Base-by-base conservation (phyloP, 2,113 vertebrate species). In the Nannobrachium achirus region DNA sequence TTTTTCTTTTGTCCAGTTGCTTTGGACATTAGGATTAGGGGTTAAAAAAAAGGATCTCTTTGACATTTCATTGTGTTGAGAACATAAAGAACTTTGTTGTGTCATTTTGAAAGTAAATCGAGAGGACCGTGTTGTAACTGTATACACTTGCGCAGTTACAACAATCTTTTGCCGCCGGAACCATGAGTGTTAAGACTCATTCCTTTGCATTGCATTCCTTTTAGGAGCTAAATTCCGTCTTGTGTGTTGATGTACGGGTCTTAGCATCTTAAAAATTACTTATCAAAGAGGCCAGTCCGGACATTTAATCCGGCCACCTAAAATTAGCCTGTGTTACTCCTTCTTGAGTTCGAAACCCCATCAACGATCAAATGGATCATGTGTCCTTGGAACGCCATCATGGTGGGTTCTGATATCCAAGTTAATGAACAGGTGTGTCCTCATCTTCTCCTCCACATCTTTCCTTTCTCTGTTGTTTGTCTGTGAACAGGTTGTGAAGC, bases 391-490 rank as follows among this genome's bases (percentile, higher is more conserved):
- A 39, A 4, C 46, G 9, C 11, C 44, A 16, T 18, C 48, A 51
- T 19, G 11, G 25, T 33, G 3, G 25, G 18, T 46, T 46, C 39
- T 61, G 56, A 66, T 76, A 69, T 69, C 76, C 59, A 76, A 48
- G 9, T 20, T 20, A 52, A 52, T n/a, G 8, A 15, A 49, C 55
- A 38, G 57, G 75, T 58, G 57, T 48, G 45, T 57, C 57, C 19
- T 49, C 4, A 3, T 94, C 81, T 89, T 87, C 0, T 10, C 93
- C 6, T 93, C 93, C 0, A 66, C 82, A 69, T 92, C 89, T 71
- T 83, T 41, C 42, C 41, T 45, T 14, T 73, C 7, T 50, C n/a
- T n/a, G 49, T 4, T 10, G 1, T 18, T 39, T 15, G 48, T 9
- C 39, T 42, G 8, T 14, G 8, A 18, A 75, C 71, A 90, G 89